phyloP scores from a whole-genome alignment of 1,140 invertebrate genomes.

The Dreissena rostriformis region DNA sequence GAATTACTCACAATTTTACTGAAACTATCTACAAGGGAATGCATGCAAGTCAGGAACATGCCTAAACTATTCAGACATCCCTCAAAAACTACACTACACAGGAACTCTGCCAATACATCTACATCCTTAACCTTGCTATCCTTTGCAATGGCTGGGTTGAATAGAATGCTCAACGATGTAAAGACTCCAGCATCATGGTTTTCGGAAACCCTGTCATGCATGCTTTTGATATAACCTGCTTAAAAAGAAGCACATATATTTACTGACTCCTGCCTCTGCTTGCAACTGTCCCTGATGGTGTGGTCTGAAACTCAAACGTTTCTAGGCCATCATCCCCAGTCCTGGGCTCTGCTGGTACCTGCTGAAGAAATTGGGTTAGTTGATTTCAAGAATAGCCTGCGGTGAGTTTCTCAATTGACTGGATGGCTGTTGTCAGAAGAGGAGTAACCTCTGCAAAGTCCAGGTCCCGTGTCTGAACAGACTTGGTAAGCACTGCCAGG shows the following conservation, averaged over 20 bases:
- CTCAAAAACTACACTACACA: slow-evolving; percentile 19
- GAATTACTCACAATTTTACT: slow-evolving; percentile 21
- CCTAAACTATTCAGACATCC: not conserved
- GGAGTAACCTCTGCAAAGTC: slow-evolving; percentile 36
- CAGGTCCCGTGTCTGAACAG: slow-evolving; percentile 21
- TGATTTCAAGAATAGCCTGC: not conserved
- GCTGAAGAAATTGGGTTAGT: not conserved
- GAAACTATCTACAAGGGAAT: not conserved
- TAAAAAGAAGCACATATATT: slow-evolving; percentile 23
- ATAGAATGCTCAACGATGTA: slow-evolving; percentile 1
- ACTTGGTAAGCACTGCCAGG: slow-evolving; percentile 25
- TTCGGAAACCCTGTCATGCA: slow-evolving; percentile 37
- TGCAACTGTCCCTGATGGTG: slow-evolving; percentile 21
- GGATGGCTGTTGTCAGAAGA: not conserved
- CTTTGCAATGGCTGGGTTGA: slow-evolving; percentile 30
- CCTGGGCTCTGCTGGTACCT: slow-evolving; percentile 43
- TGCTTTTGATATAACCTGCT: slow-evolving; percentile 18
- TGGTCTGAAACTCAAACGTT: slow-evolving; percentile 42
- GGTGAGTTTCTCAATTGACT: slow-evolving; percentile 7
- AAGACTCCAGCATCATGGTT: slow-evolving; percentile 24
- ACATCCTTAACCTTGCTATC: slow-evolving; percentile 18
- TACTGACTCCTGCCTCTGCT: slow-evolving; percentile 17
- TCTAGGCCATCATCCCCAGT: slow-evolving; percentile 21
- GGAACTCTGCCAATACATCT: slow-evolving; percentile 1
- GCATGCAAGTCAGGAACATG: not conserved